Evolutionary conservation across 1,140 invertebrate genomes (phyloP), one percentile per base, ranked within the genome.

Genomic region (Drosophila ogumai): DNA sequence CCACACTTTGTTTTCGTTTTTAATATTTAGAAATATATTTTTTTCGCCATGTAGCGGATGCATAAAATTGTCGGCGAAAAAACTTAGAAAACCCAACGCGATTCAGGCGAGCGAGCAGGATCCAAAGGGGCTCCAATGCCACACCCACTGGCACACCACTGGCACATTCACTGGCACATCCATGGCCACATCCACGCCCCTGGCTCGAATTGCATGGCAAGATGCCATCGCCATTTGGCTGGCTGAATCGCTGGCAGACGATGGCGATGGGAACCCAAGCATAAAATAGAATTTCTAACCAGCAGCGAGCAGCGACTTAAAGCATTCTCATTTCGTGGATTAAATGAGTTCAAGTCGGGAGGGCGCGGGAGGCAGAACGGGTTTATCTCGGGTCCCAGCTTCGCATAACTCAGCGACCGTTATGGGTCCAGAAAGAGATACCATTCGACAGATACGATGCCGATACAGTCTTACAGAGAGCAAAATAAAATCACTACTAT

Each of bases 201-300:
- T 73, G 43, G 52, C 81, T 81, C 59, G 55, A 82, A 55, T 87
- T 82, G 84, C 85, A 88, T 88, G 85, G 85, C 85, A 81, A 88
- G 85, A 73, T 75, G 77, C 74, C 85, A 90, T 88, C 67, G 84
- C 61, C 80, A 84, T 84, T 81, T 82, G 66, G 69, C 49, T 72
- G 79, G 74, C 72, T 75, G 73, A 72, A 72, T 74, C 68, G 58
- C 55, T 84, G 81, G 72, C 77, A 76, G 66, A 59, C 46, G 74
- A 73, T 52, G 50, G 56, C 43, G 59, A 65, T 81, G 82, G 61
- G 75, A 87, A 84, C 52, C 63, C 65, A 67, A 85, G 78, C 81
- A 90, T 90, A 81, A 85, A 88, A 90, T 87, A 79, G 84, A 74
- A 87, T 90, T 90, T 84, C 80, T 81, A 84, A 84, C 81, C 75